Evolutionary conservation across 2,888 invertebrate genomes (phyloP).

Genomic region (Temnothorax ravouxi): DNA sequence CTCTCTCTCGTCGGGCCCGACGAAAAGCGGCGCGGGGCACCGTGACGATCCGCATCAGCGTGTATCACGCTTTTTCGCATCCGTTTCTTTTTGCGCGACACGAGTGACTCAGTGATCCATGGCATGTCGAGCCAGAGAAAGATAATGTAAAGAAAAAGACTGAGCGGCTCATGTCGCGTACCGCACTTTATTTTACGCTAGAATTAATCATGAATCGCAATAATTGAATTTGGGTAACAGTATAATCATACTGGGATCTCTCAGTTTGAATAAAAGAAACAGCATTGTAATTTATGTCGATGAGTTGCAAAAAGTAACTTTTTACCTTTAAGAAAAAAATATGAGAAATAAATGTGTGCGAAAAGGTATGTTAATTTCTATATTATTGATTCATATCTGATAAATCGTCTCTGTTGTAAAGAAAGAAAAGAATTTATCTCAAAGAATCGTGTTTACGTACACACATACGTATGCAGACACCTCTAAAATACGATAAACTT

Average conservation of each 20-base stretch:
- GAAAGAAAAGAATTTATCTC: neutral
- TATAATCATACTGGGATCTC: neutral
- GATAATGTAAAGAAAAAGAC: constrained; percentile 27
- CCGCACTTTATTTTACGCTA: neutral
- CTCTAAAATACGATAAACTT: constrained; percentile 24
- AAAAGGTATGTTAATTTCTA: neutral
- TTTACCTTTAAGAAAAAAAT: neutral
- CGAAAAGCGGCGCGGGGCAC: constrained; percentile 31
- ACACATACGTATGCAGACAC: neutral
- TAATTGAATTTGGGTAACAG: constrained; percentile 17
- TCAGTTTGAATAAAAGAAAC: neutral
- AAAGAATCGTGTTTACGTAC: neutral
- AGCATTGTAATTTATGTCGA: neutral
- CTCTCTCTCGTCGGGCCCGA: neutral
- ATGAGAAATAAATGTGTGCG: neutral
- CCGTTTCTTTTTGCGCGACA: constrained; percentile 36
- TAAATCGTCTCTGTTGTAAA: constrained; percentile 4
- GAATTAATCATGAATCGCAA: neutral
- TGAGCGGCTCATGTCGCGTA: neutral
- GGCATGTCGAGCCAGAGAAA: constrained; percentile 7
- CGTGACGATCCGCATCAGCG: constrained; percentile 54
- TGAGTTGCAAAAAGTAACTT: neutral
- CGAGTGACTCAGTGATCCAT: constrained; percentile 44
- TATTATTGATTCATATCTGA: neutral
- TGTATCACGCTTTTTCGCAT: constrained; percentile 50